Base-by-base conservation (phyloP, 2,113 vertebrate species). In the Pantherophis guttatus region DNA sequence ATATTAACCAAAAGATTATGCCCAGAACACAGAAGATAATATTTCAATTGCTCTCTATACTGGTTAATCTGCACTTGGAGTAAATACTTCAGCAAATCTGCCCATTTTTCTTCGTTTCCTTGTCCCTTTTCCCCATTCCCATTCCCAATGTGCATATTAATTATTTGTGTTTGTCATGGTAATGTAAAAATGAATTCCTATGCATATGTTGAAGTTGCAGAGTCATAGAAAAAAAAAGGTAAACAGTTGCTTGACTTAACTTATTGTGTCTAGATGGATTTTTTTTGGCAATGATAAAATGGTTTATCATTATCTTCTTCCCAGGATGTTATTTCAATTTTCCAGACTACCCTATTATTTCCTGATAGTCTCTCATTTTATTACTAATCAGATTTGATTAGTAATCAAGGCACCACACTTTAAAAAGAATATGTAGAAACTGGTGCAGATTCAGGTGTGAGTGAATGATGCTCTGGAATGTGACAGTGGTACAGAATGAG, bases 401-500 rank as follows among this genome's bases (percentile, higher is more conserved):
- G 8, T 59, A 59, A 59, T 81, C 75, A 39, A 81, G 33, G 75
- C 33, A 21, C 33, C 75, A 81, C 17, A 44, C 7, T 81, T 81
- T 81, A 44, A 81, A 81, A 81, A 81, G 17, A 19, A 81, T 21
- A 4, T 39, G 33, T 39, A 21, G 17, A 81, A 81, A 39, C 75
- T 81, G 17, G 33, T 39, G 75, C 17, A 81, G 33, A 81, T 21
- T 81, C 17, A 81, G 70, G 7, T 39, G 19, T 75, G 11, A 15
- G 5, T 17, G 1, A 52, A 1, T 50, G 92, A 89, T 81, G 62
- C 55, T 0, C 1, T 85, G 87, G 93, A 89, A 59, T 33, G 54
- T 90, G 89, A 91, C 89, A 50, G 53, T 93, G 89, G 54, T 90
- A 85, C 53, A 88, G 50, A 15, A 0, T 93, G 94, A 95, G 93